Base-by-base conservation (phyloP, 2,113 vertebrate species). In the Pseudorectes ferrugineus region DNA sequence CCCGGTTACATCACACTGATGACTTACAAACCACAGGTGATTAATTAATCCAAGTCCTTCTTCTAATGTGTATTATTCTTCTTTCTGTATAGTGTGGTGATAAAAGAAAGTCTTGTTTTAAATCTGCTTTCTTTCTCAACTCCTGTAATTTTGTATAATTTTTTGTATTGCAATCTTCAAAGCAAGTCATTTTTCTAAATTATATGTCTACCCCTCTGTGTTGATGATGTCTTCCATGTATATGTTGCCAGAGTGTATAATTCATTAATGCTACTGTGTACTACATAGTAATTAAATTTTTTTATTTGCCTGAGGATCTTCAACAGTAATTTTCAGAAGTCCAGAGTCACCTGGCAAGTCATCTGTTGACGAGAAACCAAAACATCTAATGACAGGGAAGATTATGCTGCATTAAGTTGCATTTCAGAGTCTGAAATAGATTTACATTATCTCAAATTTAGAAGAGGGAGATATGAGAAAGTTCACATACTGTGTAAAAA, bases 121-220 rank as follows among this genome's bases (percentile, higher is more conserved):
- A 67, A 59, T 46, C 5, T 62, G 2, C 2, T 12, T 67, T 91
- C 80, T 63, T 58, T 24, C 11, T 62, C 25, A 55, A 20, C 2
- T 46, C 6, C 55, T 33, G 51, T 21, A 70, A 67, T 70, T 89
- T 93, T 0, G 8, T 43, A 14, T 43, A 1, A 48, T 33, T 79
- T 85, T 51, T 89, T 13, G 3, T 51, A 48, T 36, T 67, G 4
- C 2, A 48, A 8, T 83, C 28, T 68, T 83, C n/a, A 63, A 52
- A n/a, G 9, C 5, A 20, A 48, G 11, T 35, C 1, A 26, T 12
- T 57, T 73, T 62, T 76, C 24, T 40, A 67, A 77, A 73, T 42
- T 25, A 6, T 40, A 5, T 42, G 5, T 57, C 17, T 51, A 3
- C 8, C 2, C 1, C 6, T 61, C 7, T 73, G 5, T 31, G 14